Conservation (phyloP, 2,888 invertebrate genomes). For the Cheiracanthium punctorium region DNA sequence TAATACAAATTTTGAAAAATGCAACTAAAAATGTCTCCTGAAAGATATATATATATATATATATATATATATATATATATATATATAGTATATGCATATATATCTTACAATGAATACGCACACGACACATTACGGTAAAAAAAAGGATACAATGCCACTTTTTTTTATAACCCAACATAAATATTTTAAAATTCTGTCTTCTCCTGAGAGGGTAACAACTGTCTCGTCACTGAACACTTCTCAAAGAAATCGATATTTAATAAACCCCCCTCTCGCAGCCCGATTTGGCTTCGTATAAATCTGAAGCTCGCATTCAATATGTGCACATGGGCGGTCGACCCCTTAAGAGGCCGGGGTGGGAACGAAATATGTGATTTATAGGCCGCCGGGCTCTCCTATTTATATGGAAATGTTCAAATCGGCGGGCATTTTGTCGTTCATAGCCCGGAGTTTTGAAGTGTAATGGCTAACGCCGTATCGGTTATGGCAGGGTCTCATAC, state of each 20-base stretch:
- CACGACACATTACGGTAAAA: no score
- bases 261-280: constrained; percentile 58
- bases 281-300: constrained; percentile 17
- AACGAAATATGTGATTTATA: constrained; percentile 68
- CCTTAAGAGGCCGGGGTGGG: neutral
- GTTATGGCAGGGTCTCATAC: constrained; percentile 35
- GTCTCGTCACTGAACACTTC: constrained; percentile 29
- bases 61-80: no score
- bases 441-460: constrained; percentile 63
- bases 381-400: constrained; percentile 54
- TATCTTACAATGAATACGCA: no score
- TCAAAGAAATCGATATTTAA: constrained; percentile 67
- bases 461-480: constrained; percentile 64
- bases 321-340: constrained; percentile 29
- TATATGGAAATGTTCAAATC: constrained; percentile 69
- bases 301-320: constrained; percentile 28
- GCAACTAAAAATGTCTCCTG: no score
- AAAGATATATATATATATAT: no score
- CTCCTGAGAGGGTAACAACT: neutral
- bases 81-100: no score
- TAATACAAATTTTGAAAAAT: no score
- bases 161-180: no score
- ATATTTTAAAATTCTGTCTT: neutral
- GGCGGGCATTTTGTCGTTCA: constrained; percentile 67
- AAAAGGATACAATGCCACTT: no score